phyloP scores from a whole-genome alignment of 2,797 vertebrate genomes.

The Bovichtus variegatus region DNA sequence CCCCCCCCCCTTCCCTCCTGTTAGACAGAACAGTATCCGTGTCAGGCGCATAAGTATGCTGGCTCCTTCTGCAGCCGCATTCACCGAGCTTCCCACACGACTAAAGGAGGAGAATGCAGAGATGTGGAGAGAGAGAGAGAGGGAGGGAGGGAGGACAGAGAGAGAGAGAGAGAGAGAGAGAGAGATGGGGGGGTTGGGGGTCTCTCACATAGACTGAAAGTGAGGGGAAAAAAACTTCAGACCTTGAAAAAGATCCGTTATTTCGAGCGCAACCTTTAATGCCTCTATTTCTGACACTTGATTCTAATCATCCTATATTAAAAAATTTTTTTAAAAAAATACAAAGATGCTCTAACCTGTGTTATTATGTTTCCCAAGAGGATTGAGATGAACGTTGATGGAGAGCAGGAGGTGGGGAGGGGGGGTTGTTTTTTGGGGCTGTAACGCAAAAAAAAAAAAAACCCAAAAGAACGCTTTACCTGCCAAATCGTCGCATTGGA shows the following conservation, averaged over 20 bases:
- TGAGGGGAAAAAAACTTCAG: slow-evolving; percentile 43
- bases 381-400: too few species aligned
- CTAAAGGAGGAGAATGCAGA: slow-evolving; percentile 65
- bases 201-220: slow-evolving; percentile 29
- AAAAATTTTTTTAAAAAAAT: not conserved
- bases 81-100: slow-evolving; percentile 74
- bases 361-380: not conserved
- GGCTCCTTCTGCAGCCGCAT: slow-evolving; percentile 75
- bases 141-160: not conserved
- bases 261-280: slow-evolving; percentile 25
- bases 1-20: slow-evolving; percentile 20
- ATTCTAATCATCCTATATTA: not conserved
- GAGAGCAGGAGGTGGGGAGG: too few species aligned
- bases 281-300: slow-evolving; percentile 11
- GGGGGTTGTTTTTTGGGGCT: too few species aligned
- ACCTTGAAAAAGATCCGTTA: slow-evolving; percentile 67
- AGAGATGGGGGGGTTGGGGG: not conserved
- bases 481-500: slow-evolving; percentile 58
- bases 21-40: slow-evolving; percentile 62
- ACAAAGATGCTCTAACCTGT: slow-evolving; percentile 4
- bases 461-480: too few species aligned
- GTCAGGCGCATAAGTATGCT: slow-evolving; percentile 57
- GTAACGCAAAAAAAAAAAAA: too few species aligned
- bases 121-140: slow-evolving; percentile 40
- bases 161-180: not conserved